Evolutionary conservation across 2,797 vertebrate genomes (phyloP).

Genomic region (Emys orbicularis): DNA sequence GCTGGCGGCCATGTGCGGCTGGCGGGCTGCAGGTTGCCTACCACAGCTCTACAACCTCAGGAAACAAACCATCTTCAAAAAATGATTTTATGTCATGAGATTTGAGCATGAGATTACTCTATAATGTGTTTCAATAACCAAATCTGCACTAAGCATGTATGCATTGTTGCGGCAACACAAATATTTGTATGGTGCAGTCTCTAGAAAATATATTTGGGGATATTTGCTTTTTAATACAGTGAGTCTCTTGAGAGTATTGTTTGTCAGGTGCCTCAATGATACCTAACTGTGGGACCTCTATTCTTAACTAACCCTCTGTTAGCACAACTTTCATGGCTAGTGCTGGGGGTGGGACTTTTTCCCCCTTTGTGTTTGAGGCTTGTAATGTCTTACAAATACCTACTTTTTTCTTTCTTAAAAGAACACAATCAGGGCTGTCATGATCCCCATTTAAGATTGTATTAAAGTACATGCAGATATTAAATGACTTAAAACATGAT

Average conservation of each 20-base stretch:
- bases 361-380: neutral
- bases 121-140: neutral
- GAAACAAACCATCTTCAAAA: neutral
- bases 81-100: neutral
- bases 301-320: neutral
- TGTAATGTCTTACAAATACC: neutral
- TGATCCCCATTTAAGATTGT: neutral
- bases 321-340: neutral
- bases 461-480: neutral
- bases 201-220: neutral
- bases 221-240: neutral
- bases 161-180: neutral
- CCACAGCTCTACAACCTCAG: no score
- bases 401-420: no score
- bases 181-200: neutral
- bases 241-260: neutral
- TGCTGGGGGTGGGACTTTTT: neutral
- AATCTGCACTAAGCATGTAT: neutral
- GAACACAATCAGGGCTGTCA: neutral
- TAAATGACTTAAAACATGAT: neutral
- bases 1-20: no score
- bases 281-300: neutral
- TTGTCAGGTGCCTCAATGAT: neutral
- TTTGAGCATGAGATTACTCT: neutral
- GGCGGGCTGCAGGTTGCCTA: no score